phyloP scores from a whole-genome alignment of 1,140 invertebrate genomes.

The Glossosoma conforme region DNA sequence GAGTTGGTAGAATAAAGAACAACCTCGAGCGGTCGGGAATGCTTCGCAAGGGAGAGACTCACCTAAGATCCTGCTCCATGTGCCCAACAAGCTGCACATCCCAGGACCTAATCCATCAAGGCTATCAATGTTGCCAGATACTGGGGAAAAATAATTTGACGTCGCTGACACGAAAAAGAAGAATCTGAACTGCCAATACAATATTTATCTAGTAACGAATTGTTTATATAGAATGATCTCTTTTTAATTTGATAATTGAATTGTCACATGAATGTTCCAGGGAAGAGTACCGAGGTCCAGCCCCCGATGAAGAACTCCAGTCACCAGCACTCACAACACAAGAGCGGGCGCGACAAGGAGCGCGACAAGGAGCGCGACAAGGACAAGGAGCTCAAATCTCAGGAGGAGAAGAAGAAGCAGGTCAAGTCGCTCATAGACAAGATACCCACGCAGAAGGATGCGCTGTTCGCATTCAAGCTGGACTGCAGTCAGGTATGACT shows the following conservation, averaged over 20 bases:
- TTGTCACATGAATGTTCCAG: background rate
- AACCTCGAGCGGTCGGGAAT: too few species aligned
- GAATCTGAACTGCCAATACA: too few species aligned
- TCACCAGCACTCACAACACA: background rate
- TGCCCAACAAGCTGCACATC: too few species aligned
- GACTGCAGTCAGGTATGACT: conserved; percentile 83
- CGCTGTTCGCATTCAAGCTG: conserved; percentile 89
- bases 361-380: conserved; percentile 49
- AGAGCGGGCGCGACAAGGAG: conserved; percentile 36
- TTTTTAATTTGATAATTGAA: conserved; percentile 1
- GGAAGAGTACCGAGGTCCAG: background rate
- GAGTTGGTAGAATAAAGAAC: too few species aligned
- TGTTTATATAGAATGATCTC: too few species aligned
- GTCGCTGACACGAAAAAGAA: too few species aligned
- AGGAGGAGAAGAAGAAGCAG: conserved; percentile 92
- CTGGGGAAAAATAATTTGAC: too few species aligned
- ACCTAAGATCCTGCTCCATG: too few species aligned
- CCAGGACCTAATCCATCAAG: too few species aligned
- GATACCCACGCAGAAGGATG: conserved; percentile 96
- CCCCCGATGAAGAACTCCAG: background rate
- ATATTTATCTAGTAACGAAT: too few species aligned
- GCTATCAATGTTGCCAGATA: too few species aligned
- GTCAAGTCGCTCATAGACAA: conserved; percentile 97
- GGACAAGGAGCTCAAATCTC: conserved; percentile 65
- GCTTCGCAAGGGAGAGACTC: too few species aligned